Conservation (phyloP, 2,113 vertebrate species). For the Calyptomena viridis region DNA sequence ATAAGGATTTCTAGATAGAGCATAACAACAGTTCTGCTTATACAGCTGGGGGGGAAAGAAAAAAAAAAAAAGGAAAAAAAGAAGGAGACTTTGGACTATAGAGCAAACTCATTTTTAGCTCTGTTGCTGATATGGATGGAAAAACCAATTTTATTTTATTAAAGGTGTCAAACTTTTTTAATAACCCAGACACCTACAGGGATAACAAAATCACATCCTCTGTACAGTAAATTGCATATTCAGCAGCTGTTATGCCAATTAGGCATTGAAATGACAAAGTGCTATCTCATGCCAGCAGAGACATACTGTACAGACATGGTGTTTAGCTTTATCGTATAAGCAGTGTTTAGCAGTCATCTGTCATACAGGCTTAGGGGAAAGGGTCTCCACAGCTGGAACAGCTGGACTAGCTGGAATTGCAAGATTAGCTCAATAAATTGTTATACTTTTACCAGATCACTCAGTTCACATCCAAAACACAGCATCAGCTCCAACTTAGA, state of each 20-base stretch:
- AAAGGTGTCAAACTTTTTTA: slow-evolving; percentile 6
- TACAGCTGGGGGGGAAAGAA: not conserved
- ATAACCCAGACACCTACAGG: not conserved
- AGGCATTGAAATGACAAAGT: slow-evolving; percentile 25
- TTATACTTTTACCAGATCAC: not conserved
- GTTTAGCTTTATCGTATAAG: slow-evolving; percentile 11
- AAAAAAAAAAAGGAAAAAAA: not conserved
- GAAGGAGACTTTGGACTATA: not conserved
- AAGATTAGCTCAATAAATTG: slow-evolving; percentile 8
- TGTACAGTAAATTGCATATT: not conserved
- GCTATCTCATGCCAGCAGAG: slow-evolving; percentile 20
- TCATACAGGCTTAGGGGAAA: slow-evolving; percentile 26
- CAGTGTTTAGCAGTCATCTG: slow-evolving; percentile 11
- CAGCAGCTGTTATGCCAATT: slow-evolving; percentile 28
- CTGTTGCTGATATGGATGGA: not conserved
- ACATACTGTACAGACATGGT: not conserved
- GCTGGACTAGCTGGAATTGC: slow-evolving; percentile 5
- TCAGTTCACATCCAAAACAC: not conserved
- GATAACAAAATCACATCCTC: not conserved
- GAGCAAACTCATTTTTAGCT: not conserved
- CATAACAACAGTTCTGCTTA: not conserved
- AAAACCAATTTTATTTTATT: slow-evolving; percentile 3
- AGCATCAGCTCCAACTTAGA: not conserved
- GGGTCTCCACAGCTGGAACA: slow-evolving; percentile 28
- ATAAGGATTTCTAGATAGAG: not conserved